Conservation (phyloP, 2,888 invertebrate genomes). For the Temnothorax rugatulus region DNA sequence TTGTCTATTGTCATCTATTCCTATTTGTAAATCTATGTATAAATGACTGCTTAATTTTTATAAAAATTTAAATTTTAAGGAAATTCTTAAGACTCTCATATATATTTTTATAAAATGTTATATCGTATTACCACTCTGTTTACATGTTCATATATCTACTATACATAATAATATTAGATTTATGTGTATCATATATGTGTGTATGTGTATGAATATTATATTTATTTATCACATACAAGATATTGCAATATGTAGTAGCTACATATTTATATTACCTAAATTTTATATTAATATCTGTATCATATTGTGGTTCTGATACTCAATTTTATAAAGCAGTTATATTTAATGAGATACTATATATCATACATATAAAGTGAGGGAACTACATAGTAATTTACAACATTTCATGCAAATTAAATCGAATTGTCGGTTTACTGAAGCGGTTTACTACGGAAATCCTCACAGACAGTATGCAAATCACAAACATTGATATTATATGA, state of each 20-base stretch:
- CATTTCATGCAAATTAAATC: not conserved
- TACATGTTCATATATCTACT: not conserved
- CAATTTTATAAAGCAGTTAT: not conserved
- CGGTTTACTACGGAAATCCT: conserved; percentile 1
- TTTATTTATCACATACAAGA: not conserved
- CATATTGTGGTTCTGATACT: not conserved
- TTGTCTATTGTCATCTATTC: too few relatives aligned
- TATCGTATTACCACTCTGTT: not conserved
- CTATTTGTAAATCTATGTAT: not conserved
- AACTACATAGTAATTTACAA: not conserved
- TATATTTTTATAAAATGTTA: not conserved
- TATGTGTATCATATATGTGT: not conserved
- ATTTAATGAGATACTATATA: conserved; percentile 1
- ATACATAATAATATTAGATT: not conserved
- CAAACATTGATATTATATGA: not conserved
- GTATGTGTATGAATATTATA: not conserved
- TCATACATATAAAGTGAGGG: not conserved
- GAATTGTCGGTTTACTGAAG: conserved; percentile 10
- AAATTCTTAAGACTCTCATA: not conserved
- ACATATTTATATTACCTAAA: not conserved
- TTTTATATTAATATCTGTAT: conserved; percentile 15
- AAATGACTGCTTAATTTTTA: not conserved
- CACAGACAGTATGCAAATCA: not conserved
- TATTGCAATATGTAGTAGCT: not conserved
- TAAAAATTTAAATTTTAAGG: not conserved